Evolutionary conservation across 1,140 invertebrate genomes (phyloP).

Genomic region (Papilio polyxenes): DNA sequence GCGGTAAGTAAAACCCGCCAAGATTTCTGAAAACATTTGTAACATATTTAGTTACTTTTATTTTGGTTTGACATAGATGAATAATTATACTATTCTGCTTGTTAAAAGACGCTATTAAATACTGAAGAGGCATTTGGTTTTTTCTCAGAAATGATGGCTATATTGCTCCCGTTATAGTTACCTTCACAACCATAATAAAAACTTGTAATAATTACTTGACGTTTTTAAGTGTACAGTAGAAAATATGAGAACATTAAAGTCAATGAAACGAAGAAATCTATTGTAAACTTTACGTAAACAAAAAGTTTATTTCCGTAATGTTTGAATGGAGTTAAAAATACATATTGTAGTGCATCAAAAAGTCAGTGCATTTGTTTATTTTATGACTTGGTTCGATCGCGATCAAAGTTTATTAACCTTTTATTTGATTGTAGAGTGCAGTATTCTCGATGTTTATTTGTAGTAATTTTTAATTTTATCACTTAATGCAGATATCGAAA

Average conservation of each 20-base stretch:
- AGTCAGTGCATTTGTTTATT: conserved; percentile 28
- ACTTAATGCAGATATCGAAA: not conserved
- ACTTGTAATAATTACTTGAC: not conserved
- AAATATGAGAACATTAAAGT: not conserved
- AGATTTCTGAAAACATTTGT: no score
- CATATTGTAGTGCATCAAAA: conserved; percentile 44
- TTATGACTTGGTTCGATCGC: conserved; percentile 1
- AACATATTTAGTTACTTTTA: no score
- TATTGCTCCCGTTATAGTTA: not conserved
- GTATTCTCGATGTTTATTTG: not conserved
- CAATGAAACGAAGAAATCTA: not conserved
- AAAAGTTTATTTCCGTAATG: not conserved
- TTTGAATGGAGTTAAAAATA: conserved; percentile 32
- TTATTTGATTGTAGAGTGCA: conserved; percentile 5
- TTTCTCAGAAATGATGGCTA: not conserved
- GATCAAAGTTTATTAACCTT: conserved; percentile 35
- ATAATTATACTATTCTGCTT: not conserved
- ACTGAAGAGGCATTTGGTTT: not conserved
- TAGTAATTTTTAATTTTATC: not conserved
- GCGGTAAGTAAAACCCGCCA: no score
- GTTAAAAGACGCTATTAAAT: not conserved
- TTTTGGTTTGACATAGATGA: no score
- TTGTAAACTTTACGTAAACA: not conserved
- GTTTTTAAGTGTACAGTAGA: not conserved
- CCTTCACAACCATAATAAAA: not conserved